Evolutionary conservation across 2,888 invertebrate species (phyloP), one percentile per base, ranked within the genome.

Genomic region (Cremastinae sp.): DNA sequence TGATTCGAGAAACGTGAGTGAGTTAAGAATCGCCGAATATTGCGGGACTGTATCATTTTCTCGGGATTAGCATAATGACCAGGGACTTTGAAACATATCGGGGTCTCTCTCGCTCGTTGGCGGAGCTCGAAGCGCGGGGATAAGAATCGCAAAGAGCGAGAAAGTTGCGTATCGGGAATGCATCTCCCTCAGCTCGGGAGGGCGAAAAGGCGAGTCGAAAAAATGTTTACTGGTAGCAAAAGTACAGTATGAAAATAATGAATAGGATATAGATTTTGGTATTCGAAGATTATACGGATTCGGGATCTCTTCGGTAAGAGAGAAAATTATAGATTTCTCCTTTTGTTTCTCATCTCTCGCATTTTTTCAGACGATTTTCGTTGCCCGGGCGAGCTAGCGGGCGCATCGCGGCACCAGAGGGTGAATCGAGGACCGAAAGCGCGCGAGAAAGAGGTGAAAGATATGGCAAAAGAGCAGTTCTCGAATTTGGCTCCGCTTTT

Each of bases 201-300:
- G 20, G n/a, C n/a, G 12, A 28, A 9, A 34, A 82, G 74, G 74
- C 58, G 47, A 51, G 49, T 36, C 41, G 47, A 69, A 69, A 78
- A 53, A 69, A 72, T 61, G 28, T 74, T 45, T 56, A 78, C 79
- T 88, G 86, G 89, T 89, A 89, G 89, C 89, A 89, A 89, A 88
- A 83, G 87, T 84, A 86, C 84, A 85, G 76, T 75, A 87, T 86
- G 87, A 84, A 85, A 88, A 88, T 89, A 89, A 89, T 89, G 87
- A 89, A 89, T 89, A 89, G 89, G 84, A 86, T n/a, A n/a, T 85
- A 87, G 86, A 88, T 88, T 88, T 88, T 89, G 89, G 87, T 86
- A 89, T 89, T 89, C 86, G 84, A 86, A 85, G 88, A 89, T 89
- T 89, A 89, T 88, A 89, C 86, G 86, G 84, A 87, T 80, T 88